Evolutionary conservation across 2,888 invertebrate species (phyloP).

Genomic region (Buathra laborator): DNA sequence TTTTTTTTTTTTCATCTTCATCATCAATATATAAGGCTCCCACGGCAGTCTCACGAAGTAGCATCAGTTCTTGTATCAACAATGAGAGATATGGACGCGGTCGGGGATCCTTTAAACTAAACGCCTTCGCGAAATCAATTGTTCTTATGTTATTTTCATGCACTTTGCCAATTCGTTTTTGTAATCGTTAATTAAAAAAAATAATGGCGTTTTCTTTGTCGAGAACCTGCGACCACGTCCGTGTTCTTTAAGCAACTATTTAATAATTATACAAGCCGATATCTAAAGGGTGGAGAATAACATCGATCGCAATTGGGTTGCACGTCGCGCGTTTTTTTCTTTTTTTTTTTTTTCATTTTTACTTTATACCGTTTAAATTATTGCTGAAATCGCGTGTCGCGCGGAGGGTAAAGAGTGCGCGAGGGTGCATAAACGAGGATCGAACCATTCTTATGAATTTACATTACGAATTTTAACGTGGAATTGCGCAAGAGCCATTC

Average conservation of each 20-base stretch:
- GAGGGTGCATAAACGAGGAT: slow-evolving; percentile 35
- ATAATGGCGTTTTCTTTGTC: slow-evolving; percentile 14
- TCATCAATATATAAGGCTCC: slow-evolving; percentile 77
- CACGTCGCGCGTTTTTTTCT: slow-evolving; percentile 3
- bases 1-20: slow-evolving; percentile 66
- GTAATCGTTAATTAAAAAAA: not conserved
- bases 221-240: slow-evolving; percentile 49
- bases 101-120: slow-evolving; percentile 29
- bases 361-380: slow-evolving; percentile 33
- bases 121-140: not conserved
- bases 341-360: not conserved
- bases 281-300: slow-evolving; percentile 45
- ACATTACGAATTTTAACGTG: not conserved
- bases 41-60: slow-evolving; percentile 80
- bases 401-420: not conserved
- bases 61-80: slow-evolving; percentile 79
- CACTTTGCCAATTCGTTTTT: not conserved
- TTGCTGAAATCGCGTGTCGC: slow-evolving; percentile 43
- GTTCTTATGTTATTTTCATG: not conserved
- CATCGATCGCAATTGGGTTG: slow-evolving; percentile 43
- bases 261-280: slow-evolving; percentile 66
- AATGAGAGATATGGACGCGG: slow-evolving; percentile 67
- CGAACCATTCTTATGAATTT: slow-evolving; percentile 37
- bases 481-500: not conserved
- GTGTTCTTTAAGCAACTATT: slow-evolving; percentile 62